Evolutionary conservation across 2,797 vertebrate species (phyloP), one percentile per base, ranked within the genome.

Genomic region (Dermochelys coriacea): DNA sequence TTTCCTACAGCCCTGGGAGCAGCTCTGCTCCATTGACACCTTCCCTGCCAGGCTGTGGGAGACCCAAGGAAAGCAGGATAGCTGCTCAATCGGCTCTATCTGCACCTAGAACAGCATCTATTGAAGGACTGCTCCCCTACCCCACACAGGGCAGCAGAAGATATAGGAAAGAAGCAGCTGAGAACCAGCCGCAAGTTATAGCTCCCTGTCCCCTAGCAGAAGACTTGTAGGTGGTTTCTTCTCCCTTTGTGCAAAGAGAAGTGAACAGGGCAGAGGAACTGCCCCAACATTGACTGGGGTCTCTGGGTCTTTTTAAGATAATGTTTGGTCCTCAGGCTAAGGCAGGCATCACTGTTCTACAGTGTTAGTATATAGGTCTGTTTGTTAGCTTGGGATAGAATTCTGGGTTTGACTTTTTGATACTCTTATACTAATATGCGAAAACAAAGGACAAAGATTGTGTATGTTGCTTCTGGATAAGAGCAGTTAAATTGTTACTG

Each of bases 71-170:
- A 54, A 81, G 80, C 27, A 27, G 54, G 16, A 55, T 55, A 41
- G 21, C n/a, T 23, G 34, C 37, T 55, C 51, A 55, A 16, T 52
- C 10, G 3, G n/a, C 37, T 6, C 52, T 55, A 25, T 37, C 77
- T 0, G 0, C 74, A 12, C 74, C 4, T 29, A 12, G 21, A n/a
- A 74, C 10, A 25, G 11, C 3, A 12, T 74, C 21, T 74, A 74
- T 23, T 37, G 23, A 37, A 74, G 19, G 21, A 41, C 12, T 21
- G 68, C 37, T 41, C 34, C 68, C 11, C 29, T 31, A 34, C 4
- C 37, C 68, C n/a, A 74, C 21, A 74, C 37, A 25, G 37, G 37
- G 37, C 68, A 74, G 21, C n/a, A 74, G 9, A 41, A 11, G 11
- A 41, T 18, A 16, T 6, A 41, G 37, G 21, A 12, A 71, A 74